Conservation (phyloP, 1,140 invertebrate genomes). For the Bombyx mori region DNA sequence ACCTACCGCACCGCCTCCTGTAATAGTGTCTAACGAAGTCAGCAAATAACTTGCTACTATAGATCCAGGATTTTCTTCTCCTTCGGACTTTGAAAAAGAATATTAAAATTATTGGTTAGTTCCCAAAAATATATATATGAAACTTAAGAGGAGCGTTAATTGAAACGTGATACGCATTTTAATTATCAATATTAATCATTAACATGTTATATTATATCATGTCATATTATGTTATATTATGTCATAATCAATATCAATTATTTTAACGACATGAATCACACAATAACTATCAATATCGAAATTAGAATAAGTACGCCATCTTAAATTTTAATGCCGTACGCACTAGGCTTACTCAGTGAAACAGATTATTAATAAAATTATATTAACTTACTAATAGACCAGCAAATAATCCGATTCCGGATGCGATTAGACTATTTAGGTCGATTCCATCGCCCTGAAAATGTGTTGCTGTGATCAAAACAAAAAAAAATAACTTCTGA, state of each 20-base stretch:
- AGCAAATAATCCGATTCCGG: slow-evolving; percentile 54
- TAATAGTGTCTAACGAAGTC: slow-evolving; percentile 53
- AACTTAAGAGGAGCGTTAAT: too few relatives aligned
- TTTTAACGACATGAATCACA: too few relatives aligned
- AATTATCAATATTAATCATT: too few relatives aligned
- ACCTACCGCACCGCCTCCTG: slow-evolving; percentile 51
- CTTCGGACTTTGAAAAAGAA: slow-evolving; percentile 41
- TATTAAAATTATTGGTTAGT: neutral
- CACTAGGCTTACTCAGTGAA: too few relatives aligned
- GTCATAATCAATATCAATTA: too few relatives aligned
- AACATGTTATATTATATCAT: too few relatives aligned
- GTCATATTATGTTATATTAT: too few relatives aligned
- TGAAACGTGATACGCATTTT: too few relatives aligned
- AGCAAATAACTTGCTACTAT: slow-evolving; percentile 53
- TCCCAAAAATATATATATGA: too few relatives aligned
- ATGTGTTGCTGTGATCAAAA: neutral
- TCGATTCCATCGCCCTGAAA: slow-evolving; percentile 63
- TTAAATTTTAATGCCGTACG: too few relatives aligned
- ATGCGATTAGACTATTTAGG: slow-evolving; percentile 49
- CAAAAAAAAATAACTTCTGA: neutral
- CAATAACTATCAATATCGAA: too few relatives aligned
- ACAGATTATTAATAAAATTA: neutral
- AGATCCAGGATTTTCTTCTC: slow-evolving; percentile 49
- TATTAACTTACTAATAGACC: slow-evolving; percentile 30
- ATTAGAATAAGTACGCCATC: too few relatives aligned